These are phyloP conservation scores for Epirrhoe alternata DNA, from an alignment of 2,888 invertebrate genomes.

Conservation along the genomic window DNA sequence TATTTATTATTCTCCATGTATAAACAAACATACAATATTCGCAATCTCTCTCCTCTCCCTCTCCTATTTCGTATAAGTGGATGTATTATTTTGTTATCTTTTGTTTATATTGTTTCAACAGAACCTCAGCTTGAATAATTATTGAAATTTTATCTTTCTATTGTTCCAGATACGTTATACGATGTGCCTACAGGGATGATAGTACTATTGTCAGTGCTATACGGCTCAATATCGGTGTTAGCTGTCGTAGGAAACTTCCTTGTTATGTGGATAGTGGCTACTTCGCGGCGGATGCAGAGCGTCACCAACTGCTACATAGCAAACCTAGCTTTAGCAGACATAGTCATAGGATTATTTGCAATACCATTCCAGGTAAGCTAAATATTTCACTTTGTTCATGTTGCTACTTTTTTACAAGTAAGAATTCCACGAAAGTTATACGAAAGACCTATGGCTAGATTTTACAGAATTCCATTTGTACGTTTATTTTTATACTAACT, in stretches of 20 bases:
- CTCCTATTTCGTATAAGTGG: too few species aligned
- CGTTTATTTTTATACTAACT: background rate
- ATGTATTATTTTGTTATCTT: too few species aligned
- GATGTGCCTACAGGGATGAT: constrained; percentile 91
- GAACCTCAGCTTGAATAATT: background rate
- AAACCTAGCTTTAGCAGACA: constrained; percentile 93
- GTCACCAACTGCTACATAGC: constrained; percentile 95
- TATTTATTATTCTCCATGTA: too few species aligned
- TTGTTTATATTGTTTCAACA: background rate
- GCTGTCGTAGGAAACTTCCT: constrained; percentile 93
- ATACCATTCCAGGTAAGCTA: constrained; percentile 89
- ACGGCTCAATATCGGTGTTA: constrained; percentile 92
- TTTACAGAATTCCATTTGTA: background rate
- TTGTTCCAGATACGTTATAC: constrained; percentile 86
- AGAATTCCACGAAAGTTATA: background rate
- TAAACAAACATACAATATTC: too few species aligned
- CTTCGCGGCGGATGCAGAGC: constrained; percentile 91
- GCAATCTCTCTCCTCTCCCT: too few species aligned
- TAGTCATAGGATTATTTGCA: constrained; percentile 93
- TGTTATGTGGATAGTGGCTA: constrained; percentile 94
- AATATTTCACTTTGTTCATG: background rate
- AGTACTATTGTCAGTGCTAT: constrained; percentile 90
- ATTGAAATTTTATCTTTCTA: constrained; percentile 2
- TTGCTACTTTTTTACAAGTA: background rate
- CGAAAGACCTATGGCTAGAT: background rate